These are phyloP conservation scores for Eupithecia subfuscata DNA, from an alignment of 2,888 invertebrate species.

Conservation along the genomic window DNA sequence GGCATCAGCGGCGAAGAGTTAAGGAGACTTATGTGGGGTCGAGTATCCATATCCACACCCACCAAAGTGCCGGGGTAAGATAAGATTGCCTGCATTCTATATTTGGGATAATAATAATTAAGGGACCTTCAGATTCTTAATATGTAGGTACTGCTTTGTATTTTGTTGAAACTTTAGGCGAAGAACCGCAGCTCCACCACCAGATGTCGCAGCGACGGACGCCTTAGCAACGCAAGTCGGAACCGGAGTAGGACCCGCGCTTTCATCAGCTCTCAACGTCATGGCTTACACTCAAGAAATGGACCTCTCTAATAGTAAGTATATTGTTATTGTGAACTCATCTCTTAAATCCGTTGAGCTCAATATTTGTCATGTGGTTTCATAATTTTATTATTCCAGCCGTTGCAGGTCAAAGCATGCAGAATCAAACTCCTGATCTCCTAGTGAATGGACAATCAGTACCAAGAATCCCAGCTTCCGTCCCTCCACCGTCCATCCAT, in stretches of 20 bases:
- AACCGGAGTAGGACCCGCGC: constrained; percentile 81
- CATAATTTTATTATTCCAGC: neutral
- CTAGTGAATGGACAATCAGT: constrained; percentile 65
- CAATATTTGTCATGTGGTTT: neutral
- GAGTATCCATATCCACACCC: constrained; percentile 94
- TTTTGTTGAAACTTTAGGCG: constrained; percentile 39
- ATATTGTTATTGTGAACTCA: neutral
- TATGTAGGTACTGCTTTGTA: neutral
- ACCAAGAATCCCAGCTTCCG: constrained; percentile 38
- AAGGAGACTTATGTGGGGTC: constrained; percentile 94
- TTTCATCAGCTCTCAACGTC: constrained; percentile 91
- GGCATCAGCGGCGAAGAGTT: constrained; percentile 94
- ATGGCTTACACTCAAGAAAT: constrained; percentile 91
- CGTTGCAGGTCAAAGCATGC: constrained; percentile 36
- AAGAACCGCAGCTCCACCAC: constrained; percentile 65
- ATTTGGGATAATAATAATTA: neutral
- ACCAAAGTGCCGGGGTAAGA: constrained; percentile 84
- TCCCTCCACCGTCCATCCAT: constrained; percentile 29
- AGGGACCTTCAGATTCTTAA: neutral
- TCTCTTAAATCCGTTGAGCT: neutral
- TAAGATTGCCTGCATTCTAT: neutral
- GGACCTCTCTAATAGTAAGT: constrained; percentile 72
- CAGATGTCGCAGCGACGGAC: constrained; percentile 64
- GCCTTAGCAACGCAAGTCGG: constrained; percentile 70
- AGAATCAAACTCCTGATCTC: constrained; percentile 71